Evolutionary conservation across 1,140 invertebrate species (phyloP).

Genomic region (Helicorthomorpha holstii): DNA sequence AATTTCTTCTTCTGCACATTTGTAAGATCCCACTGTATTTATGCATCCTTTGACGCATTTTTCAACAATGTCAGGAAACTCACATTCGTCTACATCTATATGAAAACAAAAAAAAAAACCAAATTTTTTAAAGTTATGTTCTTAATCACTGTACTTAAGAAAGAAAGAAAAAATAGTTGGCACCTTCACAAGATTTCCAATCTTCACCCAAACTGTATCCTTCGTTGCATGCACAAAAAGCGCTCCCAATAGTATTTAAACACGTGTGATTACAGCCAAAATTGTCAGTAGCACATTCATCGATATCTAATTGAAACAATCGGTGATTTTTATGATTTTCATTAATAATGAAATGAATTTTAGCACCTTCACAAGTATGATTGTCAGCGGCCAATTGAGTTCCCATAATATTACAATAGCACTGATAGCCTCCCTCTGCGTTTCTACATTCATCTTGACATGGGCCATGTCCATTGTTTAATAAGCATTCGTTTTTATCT

Average conservation of each 20-base stretch:
- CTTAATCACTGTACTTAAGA: too few species aligned
- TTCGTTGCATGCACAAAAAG: constrained; percentile 36
- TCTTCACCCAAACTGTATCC: constrained; percentile 31
- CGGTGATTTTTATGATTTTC: neutral
- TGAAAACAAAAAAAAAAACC: neutral
- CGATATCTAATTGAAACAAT: constrained; percentile 20
- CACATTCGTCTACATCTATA: constrained; percentile 23
- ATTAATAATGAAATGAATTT: neutral
- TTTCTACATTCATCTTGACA: constrained; percentile 46
- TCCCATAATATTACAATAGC: constrained; percentile 38
- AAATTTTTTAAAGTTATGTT: neutral
- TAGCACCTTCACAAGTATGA: constrained; percentile 23
- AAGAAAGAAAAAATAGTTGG: neutral
- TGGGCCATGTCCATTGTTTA: constrained; percentile 44
- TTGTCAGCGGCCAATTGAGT: constrained; percentile 38
- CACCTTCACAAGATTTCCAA: constrained; percentile 28
- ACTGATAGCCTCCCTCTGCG: constrained; percentile 37
- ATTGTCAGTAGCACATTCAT: constrained; percentile 27
- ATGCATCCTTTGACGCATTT: constrained; percentile 21
- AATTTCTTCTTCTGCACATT: constrained; percentile 17
- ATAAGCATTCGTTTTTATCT: constrained; percentile 43
- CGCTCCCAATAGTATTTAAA: constrained; percentile 33
- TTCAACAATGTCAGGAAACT: constrained; percentile 9
- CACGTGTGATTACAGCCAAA: constrained; percentile 37
- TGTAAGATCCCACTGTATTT: constrained; percentile 23